phyloP scores from a whole-genome alignment of 2,113 vertebrate genomes.

The Tachuris rubrigastra region DNA sequence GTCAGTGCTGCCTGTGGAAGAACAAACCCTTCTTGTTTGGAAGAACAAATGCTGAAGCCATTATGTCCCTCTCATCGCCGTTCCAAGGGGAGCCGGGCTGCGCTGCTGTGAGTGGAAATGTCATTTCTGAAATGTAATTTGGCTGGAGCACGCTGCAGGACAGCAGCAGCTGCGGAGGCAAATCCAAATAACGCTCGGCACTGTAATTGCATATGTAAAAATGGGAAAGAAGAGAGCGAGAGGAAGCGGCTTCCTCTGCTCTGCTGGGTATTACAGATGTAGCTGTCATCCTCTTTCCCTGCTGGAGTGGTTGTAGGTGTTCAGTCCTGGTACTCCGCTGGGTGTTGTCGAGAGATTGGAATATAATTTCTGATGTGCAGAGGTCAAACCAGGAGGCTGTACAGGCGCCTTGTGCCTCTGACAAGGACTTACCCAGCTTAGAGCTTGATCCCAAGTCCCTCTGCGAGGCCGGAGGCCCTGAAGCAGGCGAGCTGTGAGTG shows the following conservation, averaged over 20 bases:
- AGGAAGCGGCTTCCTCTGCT: not conserved
- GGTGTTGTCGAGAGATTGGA: slow-evolving; percentile 13
- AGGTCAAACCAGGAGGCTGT: not conserved
- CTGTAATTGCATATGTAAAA: not conserved
- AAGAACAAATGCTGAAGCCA: not conserved
- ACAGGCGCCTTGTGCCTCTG: accelerated
- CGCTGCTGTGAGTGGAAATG: not conserved
- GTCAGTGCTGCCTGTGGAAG: not conserved
- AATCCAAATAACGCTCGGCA: not conserved
- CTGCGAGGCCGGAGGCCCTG: accelerated
- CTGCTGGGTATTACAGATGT: slow-evolving; percentile 21
- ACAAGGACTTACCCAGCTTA: not conserved
- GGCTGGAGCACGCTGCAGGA: slow-evolving; percentile 19
- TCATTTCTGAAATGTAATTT: not conserved
- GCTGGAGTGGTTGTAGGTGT: not conserved
- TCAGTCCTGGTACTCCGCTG: not conserved
- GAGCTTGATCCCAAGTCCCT: not conserved
- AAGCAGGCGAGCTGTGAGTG: accelerated
- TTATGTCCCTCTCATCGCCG: not conserved
- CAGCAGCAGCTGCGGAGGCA: not conserved
- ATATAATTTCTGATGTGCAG: not conserved
- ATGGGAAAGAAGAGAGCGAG: not conserved
- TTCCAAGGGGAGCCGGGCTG: not conserved
- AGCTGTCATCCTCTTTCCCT: slow-evolving; percentile 16
- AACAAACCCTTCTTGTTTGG: not conserved